phyloP scores from a whole-genome alignment of 2,888 invertebrate genomes.

The Minunthozetes semirufus region DNA sequence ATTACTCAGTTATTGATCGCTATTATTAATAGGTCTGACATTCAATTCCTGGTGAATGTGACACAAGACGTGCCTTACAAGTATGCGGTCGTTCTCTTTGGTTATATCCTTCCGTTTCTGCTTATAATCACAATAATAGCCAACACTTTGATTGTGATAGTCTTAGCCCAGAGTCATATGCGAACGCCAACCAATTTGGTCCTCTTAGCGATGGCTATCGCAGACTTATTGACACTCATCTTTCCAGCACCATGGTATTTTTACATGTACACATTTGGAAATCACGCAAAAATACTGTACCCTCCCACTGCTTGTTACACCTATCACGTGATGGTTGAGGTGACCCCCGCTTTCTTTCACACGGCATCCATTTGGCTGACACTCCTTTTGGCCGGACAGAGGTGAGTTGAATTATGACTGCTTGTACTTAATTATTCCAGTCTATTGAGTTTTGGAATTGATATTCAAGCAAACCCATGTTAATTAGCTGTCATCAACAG shows the following conservation, averaged over 20 bases:
- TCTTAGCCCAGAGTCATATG: conserved; percentile 83
- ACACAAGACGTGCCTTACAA: conserved; percentile 52
- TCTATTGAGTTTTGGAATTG: no score
- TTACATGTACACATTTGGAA: conserved; percentile 79
- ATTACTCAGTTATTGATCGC: no score
- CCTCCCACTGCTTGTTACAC: conserved; percentile 70
- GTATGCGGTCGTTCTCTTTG: conserved; percentile 64
- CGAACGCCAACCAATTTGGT: conserved; percentile 84
- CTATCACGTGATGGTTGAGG: conserved; percentile 56
- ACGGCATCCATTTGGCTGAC: conserved; percentile 92
- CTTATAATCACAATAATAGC: conserved; percentile 77
- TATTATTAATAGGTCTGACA: no score
- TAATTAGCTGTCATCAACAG: no score
- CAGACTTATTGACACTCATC: conserved; percentile 84
- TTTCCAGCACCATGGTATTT: conserved; percentile 84
- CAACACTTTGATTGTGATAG: conserved; percentile 84
- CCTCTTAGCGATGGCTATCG: conserved; percentile 88
- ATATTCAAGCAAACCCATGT: no score
- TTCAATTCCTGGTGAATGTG: conserved; percentile 40
- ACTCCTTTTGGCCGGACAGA: conserved; percentile 77
- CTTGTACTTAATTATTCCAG: no score
- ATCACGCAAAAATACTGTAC: conserved; percentile 71
- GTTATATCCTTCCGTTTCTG: conserved; percentile 74
- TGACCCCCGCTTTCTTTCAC: conserved; percentile 76
- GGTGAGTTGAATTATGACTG: no score